These are phyloP conservation scores for Stomatorhinus ivindoensis DNA, from an alignment of 2,113 vertebrate genomes.

Conservation along the genomic window DNA sequence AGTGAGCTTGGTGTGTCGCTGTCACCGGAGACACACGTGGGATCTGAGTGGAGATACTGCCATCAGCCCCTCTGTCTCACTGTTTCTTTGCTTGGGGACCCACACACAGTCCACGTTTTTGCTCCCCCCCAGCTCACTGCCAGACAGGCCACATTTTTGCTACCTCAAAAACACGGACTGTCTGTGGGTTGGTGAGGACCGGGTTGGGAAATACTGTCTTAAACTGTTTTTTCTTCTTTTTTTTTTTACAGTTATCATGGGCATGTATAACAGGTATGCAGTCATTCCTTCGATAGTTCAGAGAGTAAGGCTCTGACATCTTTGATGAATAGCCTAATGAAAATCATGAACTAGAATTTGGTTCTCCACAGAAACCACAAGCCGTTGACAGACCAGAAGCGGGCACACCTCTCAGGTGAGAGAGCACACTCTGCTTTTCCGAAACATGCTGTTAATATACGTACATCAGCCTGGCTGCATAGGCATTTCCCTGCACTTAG, in stretches of 20 bases:
- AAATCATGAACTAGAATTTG: not conserved
- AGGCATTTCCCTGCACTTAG: not conserved
- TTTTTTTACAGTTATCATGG: conserved; percentile 53
- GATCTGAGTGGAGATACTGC: not conserved
- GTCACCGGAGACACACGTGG: not conserved
- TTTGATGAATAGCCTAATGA: not conserved
- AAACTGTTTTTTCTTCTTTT: not conserved
- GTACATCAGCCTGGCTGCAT: not conserved
- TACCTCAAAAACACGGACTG: not conserved
- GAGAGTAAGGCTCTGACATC: not conserved
- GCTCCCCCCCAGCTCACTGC: not conserved
- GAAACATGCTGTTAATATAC: not conserved
- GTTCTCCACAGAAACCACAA: conserved; percentile 33
- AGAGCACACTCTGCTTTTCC: not conserved
- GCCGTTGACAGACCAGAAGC: conserved; percentile 54
- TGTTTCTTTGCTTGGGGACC: not conserved
- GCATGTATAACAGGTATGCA: conserved; percentile 60
- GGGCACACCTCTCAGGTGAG: conserved; percentile 59
- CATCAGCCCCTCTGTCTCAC: not conserved
- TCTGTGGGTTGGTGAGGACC: not conserved
- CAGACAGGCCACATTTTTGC: not conserved
- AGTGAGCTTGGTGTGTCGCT: not conserved
- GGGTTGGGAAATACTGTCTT: not conserved
- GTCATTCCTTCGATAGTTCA: not conserved
- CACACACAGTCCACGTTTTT: not conserved